These are phyloP conservation scores for Paedocypris sp. DNA, from an alignment of 2,113 vertebrate genomes.

Conservation along the genomic window DNA sequence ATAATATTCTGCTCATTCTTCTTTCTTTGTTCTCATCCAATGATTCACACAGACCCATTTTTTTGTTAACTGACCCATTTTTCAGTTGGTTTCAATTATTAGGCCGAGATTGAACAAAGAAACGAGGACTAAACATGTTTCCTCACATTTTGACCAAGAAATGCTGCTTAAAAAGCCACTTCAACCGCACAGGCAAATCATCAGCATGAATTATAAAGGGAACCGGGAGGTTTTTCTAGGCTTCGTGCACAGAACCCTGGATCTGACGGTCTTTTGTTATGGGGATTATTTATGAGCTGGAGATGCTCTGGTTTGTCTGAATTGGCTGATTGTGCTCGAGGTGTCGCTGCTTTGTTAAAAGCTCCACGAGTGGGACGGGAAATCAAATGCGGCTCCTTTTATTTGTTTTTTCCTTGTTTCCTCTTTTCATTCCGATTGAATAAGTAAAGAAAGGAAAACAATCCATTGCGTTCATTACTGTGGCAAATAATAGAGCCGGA, in stretches of 20 bases:
- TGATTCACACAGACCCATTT: too few species aligned
- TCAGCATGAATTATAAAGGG: neutral
- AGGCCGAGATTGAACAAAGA: too few species aligned
- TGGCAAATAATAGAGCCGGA: too few species aligned
- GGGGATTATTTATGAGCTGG: constrained; percentile 12
- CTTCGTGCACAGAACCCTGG: too few species aligned
- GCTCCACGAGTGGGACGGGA: neutral
- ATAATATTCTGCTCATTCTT: neutral
- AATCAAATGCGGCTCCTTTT: neutral
- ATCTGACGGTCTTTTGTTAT: constrained; percentile 12
- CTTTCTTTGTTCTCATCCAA: too few species aligned
- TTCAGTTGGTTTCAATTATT: too few species aligned
- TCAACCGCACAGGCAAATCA: neutral
- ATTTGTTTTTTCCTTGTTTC: neutral
- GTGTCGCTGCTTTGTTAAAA: neutral
- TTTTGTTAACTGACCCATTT: too few species aligned
- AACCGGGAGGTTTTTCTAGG: too few species aligned
- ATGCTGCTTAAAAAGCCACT: neutral
- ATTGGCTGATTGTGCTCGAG: neutral
- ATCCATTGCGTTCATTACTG: too few species aligned
- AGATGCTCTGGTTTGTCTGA: constrained; percentile 5
- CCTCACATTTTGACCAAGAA: neutral
- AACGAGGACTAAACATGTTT: neutral
- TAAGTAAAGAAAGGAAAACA: neutral
- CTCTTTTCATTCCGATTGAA: neutral